Evolutionary conservation across 2,888 invertebrate species (phyloP).

Genomic region (Ommatoiulus sabulosus): DNA sequence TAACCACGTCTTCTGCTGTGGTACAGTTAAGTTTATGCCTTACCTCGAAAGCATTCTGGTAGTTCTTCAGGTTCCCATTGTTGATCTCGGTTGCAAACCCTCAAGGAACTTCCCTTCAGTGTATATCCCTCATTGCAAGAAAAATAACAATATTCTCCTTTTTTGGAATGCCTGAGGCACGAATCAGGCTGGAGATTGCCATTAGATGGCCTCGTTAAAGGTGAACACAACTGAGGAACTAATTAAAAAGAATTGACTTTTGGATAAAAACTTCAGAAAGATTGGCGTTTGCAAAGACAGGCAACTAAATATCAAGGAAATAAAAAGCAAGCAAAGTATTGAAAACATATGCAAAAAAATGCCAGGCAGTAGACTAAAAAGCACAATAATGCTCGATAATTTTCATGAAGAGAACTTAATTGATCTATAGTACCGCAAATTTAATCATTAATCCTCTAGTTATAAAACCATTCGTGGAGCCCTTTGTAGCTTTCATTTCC

Average conservation of each 20-base stretch:
- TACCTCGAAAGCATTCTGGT: slow-evolving; percentile 54
- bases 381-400: not conserved
- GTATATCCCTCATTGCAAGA: slow-evolving; percentile 72
- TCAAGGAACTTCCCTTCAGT: slow-evolving; percentile 71
- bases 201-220: not conserved
- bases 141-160: slow-evolving; percentile 66
- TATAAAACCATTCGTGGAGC: not conserved
- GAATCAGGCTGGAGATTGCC: slow-evolving; percentile 48
- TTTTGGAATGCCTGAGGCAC: slow-evolving; percentile 31
- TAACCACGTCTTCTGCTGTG: not conserved
- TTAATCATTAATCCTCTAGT: not conserved
- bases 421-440: not conserved
- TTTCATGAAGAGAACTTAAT: not conserved
- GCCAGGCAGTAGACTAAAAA: not conserved
- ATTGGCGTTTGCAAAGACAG: not conserved
- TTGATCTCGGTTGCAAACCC: slow-evolving; percentile 71
- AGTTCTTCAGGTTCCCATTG: slow-evolving; percentile 67
- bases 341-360: not conserved
- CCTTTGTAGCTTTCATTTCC: not conserved
- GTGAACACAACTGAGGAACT: slow-evolving; percentile 41
- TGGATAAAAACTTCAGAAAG: not conserved
- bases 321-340: not conserved
- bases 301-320: not conserved
- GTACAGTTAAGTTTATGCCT: not conserved
- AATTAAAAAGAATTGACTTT: not conserved